These are phyloP conservation scores for Gryllus longicercus DNA, from an alignment of 2,888 invertebrate species.

Conservation along the genomic window DNA sequence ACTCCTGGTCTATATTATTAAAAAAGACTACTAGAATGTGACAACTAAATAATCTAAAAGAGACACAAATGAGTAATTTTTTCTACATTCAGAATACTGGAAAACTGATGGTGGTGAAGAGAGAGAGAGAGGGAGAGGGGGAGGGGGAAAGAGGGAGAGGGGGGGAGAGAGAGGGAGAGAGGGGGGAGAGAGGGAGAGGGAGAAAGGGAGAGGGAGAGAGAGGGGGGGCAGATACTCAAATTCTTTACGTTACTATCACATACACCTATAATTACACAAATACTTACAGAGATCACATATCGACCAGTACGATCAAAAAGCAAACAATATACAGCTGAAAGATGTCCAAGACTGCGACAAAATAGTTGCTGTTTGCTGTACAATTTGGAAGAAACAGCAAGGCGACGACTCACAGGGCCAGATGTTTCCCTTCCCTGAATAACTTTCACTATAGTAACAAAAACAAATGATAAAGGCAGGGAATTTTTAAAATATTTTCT, in stretches of 20 bases:
- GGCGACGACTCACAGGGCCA: conserved; percentile 59
- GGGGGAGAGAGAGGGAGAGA: not conserved
- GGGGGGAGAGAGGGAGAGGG: too few species aligned
- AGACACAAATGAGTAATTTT: too few species aligned
- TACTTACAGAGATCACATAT: conserved; percentile 80
- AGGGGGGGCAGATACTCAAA: too few species aligned
- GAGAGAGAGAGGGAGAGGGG: not conserved
- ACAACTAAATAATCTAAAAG: too few species aligned
- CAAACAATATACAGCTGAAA: conserved; percentile 96
- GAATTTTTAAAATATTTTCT: not conserved
- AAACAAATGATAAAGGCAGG: not conserved
- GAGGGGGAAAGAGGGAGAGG: not conserved
- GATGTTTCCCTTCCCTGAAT: conserved; percentile 65
- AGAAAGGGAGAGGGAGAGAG: too few species aligned
- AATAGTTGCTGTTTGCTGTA: conserved; percentile 68
- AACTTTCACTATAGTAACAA: conserved; percentile 53
- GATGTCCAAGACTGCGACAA: conserved; percentile 84
- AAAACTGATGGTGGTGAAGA: too few species aligned
- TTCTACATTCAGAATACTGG: too few species aligned
- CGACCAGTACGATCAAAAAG: conserved; percentile 88
- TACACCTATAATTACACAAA: conserved; percentile 3
- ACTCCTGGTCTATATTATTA: too few species aligned
- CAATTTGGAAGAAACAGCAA: conserved; percentile 58
- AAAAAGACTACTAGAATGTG: too few species aligned
- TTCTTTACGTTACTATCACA: too few species aligned